Evolutionary conservation across 2,888 invertebrate genomes (phyloP).

Genomic region (Tridacna crocea): DNA sequence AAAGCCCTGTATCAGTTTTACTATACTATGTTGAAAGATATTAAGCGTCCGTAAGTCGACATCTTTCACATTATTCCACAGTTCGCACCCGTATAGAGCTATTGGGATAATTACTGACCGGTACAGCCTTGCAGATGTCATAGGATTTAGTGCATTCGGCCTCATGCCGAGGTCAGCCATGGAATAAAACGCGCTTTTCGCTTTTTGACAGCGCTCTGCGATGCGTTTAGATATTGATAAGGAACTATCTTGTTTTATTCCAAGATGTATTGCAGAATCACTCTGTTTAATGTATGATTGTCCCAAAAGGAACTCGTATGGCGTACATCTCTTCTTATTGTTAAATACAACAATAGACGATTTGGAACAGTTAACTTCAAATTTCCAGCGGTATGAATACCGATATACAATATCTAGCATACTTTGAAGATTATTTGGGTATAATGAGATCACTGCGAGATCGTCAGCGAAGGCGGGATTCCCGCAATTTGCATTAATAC

Average conservation of each 20-base stretch:
- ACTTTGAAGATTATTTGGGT: constrained; percentile 1
- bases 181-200: constrained; percentile 8
- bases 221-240: not conserved
- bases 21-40: not conserved
- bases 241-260: constrained; percentile 11
- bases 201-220: constrained; percentile 10
- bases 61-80: constrained; percentile 15
- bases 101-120: not conserved
- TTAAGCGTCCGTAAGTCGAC: too few relatives aligned
- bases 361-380: too few relatives aligned
- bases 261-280: not conserved
- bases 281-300: not conserved
- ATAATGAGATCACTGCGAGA: not conserved
- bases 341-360: too few relatives aligned
- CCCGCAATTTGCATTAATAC: not conserved
- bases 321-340: too few relatives aligned
- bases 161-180: constrained; percentile 4
- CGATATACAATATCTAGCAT: not conserved
- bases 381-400: too few relatives aligned
- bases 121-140: not conserved
- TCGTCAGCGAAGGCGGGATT: constrained; percentile 14
- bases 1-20: constrained; percentile 14
- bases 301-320: not conserved
- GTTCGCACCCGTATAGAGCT: constrained; percentile 6
- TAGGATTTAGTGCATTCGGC: not conserved